Percentiles rank a stretch among this genome's conserved stretches.
Conservation (phyloP, 2,113 vertebrate genomes). For the Silurus meridionalis region DNA sequence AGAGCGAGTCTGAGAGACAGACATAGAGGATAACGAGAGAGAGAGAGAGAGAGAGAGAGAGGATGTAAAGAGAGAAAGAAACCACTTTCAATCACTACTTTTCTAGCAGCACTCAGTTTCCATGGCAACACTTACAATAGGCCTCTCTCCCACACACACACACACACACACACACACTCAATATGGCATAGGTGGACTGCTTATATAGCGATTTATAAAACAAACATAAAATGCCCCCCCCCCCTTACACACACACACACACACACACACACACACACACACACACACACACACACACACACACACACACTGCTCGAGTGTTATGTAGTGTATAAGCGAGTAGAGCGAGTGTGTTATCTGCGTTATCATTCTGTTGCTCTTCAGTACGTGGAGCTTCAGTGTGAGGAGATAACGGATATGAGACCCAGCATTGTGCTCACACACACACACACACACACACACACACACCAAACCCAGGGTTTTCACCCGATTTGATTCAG, state of each 20-base stretch:
- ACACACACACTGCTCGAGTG: conserved; percentile 8
- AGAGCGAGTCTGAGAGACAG: not conserved
- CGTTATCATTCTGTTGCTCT: not conserved
- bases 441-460: conserved; percentile 30
- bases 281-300: conserved; percentile 22
- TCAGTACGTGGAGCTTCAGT: not conserved
- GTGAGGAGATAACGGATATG: not conserved
- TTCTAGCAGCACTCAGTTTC: conserved; percentile 78
- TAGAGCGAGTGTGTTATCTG: not conserved
- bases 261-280: not conserved
- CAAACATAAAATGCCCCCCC: not conserved
- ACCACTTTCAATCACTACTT: conserved; percentile 73
- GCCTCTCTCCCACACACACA: conserved; percentile 60
- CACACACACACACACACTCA: conserved; percentile 50
- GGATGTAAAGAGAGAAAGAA: conserved; percentile 50
- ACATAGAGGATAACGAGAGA: not conserved
- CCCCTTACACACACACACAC: conserved; percentile 27
- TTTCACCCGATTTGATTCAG: not conserved
- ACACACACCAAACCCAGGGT: not conserved
- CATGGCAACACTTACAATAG: conserved; percentile 82
- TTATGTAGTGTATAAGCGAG: not conserved
- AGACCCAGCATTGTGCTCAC: conserved; percentile 22
- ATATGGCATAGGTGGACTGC: not conserved
- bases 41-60: conserved; percentile 39
- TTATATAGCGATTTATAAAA: not conserved